These are phyloP conservation scores for Dicycla oo DNA, from an alignment of 2,888 invertebrate species.

Conservation along the genomic window DNA sequence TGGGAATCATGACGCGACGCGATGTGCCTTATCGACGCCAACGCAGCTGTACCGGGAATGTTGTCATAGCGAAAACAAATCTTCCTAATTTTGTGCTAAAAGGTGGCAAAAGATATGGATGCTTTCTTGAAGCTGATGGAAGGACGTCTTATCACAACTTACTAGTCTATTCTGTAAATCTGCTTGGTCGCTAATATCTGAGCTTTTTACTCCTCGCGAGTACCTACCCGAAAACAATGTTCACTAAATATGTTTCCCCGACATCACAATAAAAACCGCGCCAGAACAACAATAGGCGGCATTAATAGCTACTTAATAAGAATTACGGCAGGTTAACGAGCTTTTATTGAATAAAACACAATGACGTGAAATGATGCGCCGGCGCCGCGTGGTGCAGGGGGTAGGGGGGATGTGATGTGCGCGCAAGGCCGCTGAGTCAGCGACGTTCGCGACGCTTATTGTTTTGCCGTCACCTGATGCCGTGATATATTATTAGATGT, in stretches of 20 bases:
- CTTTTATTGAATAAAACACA: constrained; percentile 67
- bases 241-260: constrained; percentile 17
- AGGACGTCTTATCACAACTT: not conserved
- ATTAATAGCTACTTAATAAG: constrained; percentile 66
- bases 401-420: constrained; percentile 22
- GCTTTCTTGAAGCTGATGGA: not conserved
- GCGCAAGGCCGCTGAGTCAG: constrained; percentile 69
- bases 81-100: constrained; percentile 41
- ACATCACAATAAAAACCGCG: constrained; percentile 38
- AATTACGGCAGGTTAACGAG: constrained; percentile 65
- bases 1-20: constrained; percentile 63
- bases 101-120: not conserved
- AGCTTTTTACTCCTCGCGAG: too few relatives aligned
- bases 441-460: constrained; percentile 58
- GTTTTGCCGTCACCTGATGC: constrained; percentile 61
- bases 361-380: constrained; percentile 66
- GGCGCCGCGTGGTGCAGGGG: constrained; percentile 32
- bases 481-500: constrained; percentile 39
- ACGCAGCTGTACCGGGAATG: constrained; percentile 63
- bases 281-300: constrained; percentile 59
- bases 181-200: not conserved
- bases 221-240: constrained; percentile 35
- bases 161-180: not conserved
- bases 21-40: constrained; percentile 66
- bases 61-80: constrained; percentile 39